Evolutionary conservation across 2,113 vertebrate genomes (phyloP).

Genomic region (Bambusicola thoracicus): DNA sequence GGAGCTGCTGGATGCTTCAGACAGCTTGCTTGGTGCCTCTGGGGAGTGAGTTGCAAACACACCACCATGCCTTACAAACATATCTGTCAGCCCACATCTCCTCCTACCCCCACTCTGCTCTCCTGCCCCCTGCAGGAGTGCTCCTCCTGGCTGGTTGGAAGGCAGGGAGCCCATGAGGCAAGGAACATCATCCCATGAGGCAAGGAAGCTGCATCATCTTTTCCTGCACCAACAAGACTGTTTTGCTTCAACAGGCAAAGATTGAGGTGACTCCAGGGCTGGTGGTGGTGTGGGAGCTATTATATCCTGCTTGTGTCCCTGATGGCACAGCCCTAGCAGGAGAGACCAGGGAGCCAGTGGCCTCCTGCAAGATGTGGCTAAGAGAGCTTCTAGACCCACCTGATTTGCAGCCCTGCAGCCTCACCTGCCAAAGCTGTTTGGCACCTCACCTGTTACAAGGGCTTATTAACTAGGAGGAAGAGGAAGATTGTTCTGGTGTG

Average conservation of each 20-base stretch:
- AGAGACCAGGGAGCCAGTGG: not conserved
- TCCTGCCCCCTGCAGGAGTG: accelerated
- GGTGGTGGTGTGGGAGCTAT: accelerated
- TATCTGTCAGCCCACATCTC: not conserved
- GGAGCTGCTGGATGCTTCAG: not conserved
- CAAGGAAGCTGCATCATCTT: accelerated
- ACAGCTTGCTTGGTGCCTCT: not conserved
- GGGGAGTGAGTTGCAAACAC: not conserved
- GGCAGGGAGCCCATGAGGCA: accelerated
- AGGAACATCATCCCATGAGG: accelerated
- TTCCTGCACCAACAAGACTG: not conserved
- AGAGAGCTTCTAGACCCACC: not conserved
- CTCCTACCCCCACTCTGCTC: not conserved
- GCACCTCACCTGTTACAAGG: not conserved
- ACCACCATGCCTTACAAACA: not conserved
- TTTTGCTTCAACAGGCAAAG: not conserved
- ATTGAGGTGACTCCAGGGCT: not conserved
- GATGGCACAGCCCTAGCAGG: not conserved
- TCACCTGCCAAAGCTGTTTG: not conserved
- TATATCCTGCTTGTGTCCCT: not conserved
- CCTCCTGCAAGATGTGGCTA: accelerated
- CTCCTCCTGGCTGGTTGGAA: not conserved
- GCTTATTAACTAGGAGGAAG: accelerated
- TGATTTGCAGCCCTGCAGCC: not conserved
- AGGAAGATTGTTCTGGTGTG: not conserved